Evolutionary conservation across 2,797 vertebrate genomes (phyloP).

Genomic region (Anguilla marmorata): DNA sequence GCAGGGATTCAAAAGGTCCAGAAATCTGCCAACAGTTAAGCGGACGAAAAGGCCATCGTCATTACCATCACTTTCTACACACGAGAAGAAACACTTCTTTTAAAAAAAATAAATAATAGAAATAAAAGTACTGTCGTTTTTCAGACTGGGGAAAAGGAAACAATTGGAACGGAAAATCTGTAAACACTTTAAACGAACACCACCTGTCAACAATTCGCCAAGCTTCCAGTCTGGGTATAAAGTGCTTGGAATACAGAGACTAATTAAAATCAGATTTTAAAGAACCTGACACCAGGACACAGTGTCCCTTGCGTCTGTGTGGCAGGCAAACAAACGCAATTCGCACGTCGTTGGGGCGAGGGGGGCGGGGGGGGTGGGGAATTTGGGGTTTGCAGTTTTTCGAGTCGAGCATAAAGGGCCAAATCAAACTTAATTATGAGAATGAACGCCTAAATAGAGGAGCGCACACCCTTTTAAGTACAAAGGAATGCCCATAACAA

Average conservation of each 20-base stretch:
- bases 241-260: slow-evolving; percentile 15
- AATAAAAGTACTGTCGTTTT: slow-evolving; percentile 19
- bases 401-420: slow-evolving; percentile 9
- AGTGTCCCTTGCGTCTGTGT: neutral
- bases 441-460: slow-evolving; percentile 11
- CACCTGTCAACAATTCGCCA: slow-evolving; percentile 39
- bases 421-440: slow-evolving; percentile 36
- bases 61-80: neutral
- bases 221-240: slow-evolving; percentile 28
- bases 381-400: neutral
- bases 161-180: slow-evolving; percentile 34
- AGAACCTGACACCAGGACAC: slow-evolving; percentile 24
- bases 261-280: slow-evolving; percentile 38
- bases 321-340: slow-evolving; percentile 6
- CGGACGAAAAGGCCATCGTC: neutral
- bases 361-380: neutral
- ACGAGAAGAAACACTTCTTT: neutral
- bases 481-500: slow-evolving; percentile 31
- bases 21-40: neutral
- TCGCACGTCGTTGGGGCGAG: neutral
- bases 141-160: slow-evolving; percentile 21
- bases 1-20: neutral
- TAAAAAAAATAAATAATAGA: neutral
- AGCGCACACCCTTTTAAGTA: slow-evolving; percentile 36
- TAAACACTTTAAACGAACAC: slow-evolving; percentile 30